Base-by-base conservation (phyloP, 1,140 invertebrate species). In the Sitophilus oryzae region DNA sequence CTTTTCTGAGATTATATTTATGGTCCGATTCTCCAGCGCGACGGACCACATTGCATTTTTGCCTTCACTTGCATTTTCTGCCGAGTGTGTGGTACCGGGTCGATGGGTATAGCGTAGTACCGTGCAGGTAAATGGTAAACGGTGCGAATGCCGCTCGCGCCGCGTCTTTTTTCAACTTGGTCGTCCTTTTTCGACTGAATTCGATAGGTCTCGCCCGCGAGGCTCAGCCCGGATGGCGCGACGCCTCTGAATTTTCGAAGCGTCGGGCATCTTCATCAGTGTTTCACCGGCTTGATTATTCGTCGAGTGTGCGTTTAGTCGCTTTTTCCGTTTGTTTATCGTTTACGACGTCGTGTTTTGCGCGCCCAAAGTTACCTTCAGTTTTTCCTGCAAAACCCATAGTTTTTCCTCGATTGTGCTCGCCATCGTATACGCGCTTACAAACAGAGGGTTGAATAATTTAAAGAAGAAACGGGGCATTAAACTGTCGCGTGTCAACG, bases 401-500 rank as follows among this genome's bases (percentile, higher is more conserved):
- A 66, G 54, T 44, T 61, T 66, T 34, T 66, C 58, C 49, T 66
- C 64, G 15, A 61, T 50, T 25, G 54, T 59, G 52, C 11, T 54
- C 6, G 30, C 52, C 52, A 54, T 54, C 11, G n/a, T n/a, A n/a
- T 11, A 5, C n/a, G 16, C 2, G 43, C 46, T n/a, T 8, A 44
- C 9, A 14, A 56, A 53, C 45, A 2, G 11, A 19, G 11, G 22
- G 15, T 5, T 2, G 20, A 36, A 45, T 38, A 3, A n/a, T n/a
- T n/a, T n/a, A n/a, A n/a, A n/a, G n/a, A n/a, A 11, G 19, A 3
- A 34, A 44, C 14, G 34, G 53, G 19, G 45, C 53, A 49, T 11
- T 56, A n/a, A n/a, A n/a, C 46, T 62, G 63, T 65, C 63, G 61
- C 61, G 61, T 65, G 63, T 63, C 63, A 59, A 63, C 52, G 23